Evolutionary conservation across 2,888 invertebrate genomes (phyloP), one percentile per base, ranked within the genome.

Genomic region (Acrocyrtus sp.): DNA sequence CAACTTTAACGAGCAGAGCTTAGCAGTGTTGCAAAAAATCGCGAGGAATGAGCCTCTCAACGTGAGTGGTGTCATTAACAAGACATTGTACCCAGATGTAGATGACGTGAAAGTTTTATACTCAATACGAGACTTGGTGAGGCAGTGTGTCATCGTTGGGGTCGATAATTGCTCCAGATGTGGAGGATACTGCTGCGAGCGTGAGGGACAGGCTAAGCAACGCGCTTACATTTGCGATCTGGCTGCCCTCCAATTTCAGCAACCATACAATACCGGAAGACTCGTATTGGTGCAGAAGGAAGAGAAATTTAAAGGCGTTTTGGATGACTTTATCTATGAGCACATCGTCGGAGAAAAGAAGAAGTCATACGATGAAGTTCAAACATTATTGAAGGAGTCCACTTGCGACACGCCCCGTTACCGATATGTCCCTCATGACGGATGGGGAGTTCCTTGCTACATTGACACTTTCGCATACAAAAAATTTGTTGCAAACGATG

Each of bases 161-260:
- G 19, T 45, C 10, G 77, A 75, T 29, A 21, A 47, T 17, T 61
- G 70, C 10, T 70, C 61, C 15, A 39, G 12, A 10, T 77, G 67
- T 47, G 77, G 77, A 34, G 77, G 77, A 1, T 77, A 77, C 45
- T 1, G 29, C 1, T 63, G 67, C 17, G 15, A 2, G 12, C 1
- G 1, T 5, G 56, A 68, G 56, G 15, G 1, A 10, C 57, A 65
- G 19, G 29, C 17, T 4, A 68, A 29, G 26, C 22, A 48, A 12
- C 34, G 58, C 15, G 73, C 68, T 0, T 77, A 72, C 34, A 15
- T 77, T 29, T 73, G 73, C 22, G 77, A 77, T 50, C 43, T 75
- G 0, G 68, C 75, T 6, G 77, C 75, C 17, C 72, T 77, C 8
- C 77, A 77, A 51, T 77, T 77, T 61, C 77, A 77, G 21, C 62